Conservation (phyloP, 2,888 invertebrate genomes). For the Tetragnatha montana region DNA sequence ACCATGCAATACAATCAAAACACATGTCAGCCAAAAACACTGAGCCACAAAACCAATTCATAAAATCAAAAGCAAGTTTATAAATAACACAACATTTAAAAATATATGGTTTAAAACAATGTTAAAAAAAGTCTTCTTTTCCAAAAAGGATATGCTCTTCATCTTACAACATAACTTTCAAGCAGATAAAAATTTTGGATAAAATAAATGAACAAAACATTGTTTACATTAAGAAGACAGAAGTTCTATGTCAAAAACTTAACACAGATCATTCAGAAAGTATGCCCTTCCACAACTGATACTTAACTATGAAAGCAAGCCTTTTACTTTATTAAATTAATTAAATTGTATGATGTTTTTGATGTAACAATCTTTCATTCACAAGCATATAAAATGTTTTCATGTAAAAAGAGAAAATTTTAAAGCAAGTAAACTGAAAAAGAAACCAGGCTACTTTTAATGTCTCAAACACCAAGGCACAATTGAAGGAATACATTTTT, state of each 20-base stretch:
- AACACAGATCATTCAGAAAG: neutral
- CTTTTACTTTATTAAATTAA: neutral
- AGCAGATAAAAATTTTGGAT: no score
- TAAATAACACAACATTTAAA: no score
- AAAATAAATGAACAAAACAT: no score
- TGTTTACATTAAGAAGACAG: neutral
- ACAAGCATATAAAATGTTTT: neutral
- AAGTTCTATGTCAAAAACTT: neutral
- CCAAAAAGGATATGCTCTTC: no score
- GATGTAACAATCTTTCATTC: neutral
- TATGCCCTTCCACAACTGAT: neutral
- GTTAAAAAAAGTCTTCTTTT: no score
- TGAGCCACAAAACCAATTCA: neutral
- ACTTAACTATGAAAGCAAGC: neutral
- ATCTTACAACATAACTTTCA: no score
- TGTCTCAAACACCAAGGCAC: neutral
- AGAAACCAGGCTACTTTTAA: neutral
- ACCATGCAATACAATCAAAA: slow-evolving; percentile 19
- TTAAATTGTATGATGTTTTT: neutral
- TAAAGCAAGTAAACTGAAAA: neutral
- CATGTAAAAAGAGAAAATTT: neutral
- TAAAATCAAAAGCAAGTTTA: neutral
- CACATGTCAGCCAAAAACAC: slow-evolving; percentile 1
- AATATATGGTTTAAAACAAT: no score
- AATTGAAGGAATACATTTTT: neutral